Base-by-base conservation (phyloP, 1,140 invertebrate genomes). In the Olivierus martensii region DNA sequence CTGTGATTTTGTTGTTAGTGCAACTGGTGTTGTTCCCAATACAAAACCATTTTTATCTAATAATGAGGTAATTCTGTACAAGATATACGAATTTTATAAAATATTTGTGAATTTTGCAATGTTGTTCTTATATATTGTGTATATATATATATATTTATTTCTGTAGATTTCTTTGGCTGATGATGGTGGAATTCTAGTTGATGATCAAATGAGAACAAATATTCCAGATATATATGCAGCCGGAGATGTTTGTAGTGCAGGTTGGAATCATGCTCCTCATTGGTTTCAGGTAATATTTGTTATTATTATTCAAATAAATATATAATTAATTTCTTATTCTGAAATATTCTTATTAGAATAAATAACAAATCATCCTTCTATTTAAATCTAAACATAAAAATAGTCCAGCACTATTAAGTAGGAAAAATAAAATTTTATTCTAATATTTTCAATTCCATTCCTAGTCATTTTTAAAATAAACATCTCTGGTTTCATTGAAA, bases 1-100 rank as follows among this genome's bases (percentile, higher is more conserved):
- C 9, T 91, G 88, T 75, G 91, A 99, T 74, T 82, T 98, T 65
- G 73, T 99, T 34, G 77, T 99, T 47, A 96, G 90, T 59, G 95
- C 94, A 3, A 98, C 90, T 41, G 95, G 95, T 15, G 93, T 99
- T 2, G 67, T 73, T 34, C 90, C 77, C n/a, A 73, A 74, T 60
- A 64, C 64, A 10, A 55, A 67, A 14, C 50, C 59, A 35, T 68
- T 74, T 55, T 15, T 62, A n/a, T 39, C 57, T 42, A 63, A 59
- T 45, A 65, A 68, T 51, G 51, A 66, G 53, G 69, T 72, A 60
- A 18, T 41, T 41, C 17, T 49, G 57, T 62, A 36, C 14, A 14
- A 14, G n/a, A n/a, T n/a, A n/a, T 49, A 48, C 19, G 21, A 9
- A 46, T 5, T 28, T 46, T 22, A 19, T 46, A 21, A 5, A 4